These are phyloP conservation scores for Brienomyrus longianalis DNA, from an alignment of 2,113 vertebrate species.

Conservation along the genomic window DNA sequence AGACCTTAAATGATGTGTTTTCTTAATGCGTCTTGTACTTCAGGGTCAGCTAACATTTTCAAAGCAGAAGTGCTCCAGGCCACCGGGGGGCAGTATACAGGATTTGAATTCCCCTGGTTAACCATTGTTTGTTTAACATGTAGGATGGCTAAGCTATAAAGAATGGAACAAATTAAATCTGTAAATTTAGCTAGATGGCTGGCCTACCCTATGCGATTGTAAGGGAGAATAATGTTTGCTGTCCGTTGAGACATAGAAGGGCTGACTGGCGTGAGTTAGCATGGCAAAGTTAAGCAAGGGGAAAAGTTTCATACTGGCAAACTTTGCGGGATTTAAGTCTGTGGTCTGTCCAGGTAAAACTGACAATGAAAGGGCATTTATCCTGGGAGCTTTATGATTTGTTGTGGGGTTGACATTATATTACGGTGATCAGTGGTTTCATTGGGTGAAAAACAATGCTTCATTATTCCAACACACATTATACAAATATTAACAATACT, in stretches of 20 bases:
- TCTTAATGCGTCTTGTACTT: not conserved
- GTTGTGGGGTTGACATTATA: not conserved
- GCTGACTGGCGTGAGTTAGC: not conserved
- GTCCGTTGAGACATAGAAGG: not conserved
- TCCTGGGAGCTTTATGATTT: not conserved
- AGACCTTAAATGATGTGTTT: not conserved
- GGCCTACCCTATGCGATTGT: not conserved
- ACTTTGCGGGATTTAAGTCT: not conserved
- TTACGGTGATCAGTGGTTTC: not conserved
- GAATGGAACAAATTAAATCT: not conserved
- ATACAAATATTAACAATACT: not conserved
- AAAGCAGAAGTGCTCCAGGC: not conserved
- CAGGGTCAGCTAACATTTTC: not conserved
- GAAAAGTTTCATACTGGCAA: not conserved
- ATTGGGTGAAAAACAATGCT: not conserved
- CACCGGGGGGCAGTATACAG: not conserved
- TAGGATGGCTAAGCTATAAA: not conserved
- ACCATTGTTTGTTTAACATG: not conserved
- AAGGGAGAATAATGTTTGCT: not conserved
- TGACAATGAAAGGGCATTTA: not conserved
- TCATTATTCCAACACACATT: not conserved
- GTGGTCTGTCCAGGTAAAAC: not conserved
- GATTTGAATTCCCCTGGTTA: not conserved
- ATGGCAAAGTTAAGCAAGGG: not conserved
- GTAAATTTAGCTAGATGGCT: not conserved